phyloP scores from a whole-genome alignment of 2,797 vertebrate species.

The Sebastes trivittatus region DNA sequence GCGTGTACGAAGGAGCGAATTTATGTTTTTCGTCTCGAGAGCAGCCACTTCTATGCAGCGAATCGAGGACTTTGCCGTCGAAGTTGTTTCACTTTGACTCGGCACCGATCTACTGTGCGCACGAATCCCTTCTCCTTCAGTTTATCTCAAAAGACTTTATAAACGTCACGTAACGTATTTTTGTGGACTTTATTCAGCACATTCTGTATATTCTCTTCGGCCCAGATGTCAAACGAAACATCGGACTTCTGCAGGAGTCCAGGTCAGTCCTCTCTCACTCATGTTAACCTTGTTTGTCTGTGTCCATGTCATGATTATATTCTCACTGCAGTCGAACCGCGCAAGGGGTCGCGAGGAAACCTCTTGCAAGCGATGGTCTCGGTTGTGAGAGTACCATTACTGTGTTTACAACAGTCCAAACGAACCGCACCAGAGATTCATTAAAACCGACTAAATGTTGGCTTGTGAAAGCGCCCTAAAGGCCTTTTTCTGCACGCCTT shows the following conservation, averaged over 20 bases:
- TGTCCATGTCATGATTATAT: neutral
- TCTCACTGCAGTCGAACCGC: neutral
- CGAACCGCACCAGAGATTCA: neutral
- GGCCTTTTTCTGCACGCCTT: neutral
- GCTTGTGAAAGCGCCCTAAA: neutral
- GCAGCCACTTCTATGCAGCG: neutral
- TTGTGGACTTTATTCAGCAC: neutral
- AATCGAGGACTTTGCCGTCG: neutral
- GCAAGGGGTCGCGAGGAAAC: too few relatives aligned
- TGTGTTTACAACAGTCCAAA: too few relatives aligned
- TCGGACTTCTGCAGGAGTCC: neutral
- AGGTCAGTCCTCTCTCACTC: neutral
- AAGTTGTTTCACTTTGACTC: neutral
- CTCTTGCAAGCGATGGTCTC: too few relatives aligned
- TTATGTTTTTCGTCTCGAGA: neutral
- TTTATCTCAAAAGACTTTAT: neutral
- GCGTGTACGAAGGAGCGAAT: neutral
- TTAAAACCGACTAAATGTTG: neutral
- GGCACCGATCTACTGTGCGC: neutral
- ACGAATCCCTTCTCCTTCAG: neutral
- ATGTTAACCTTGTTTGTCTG: neutral
- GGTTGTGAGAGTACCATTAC: too few relatives aligned
- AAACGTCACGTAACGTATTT: neutral
- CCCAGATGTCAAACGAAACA: neutral
- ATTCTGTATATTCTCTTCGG: neutral